Evolutionary conservation across 2,113 vertebrate species (phyloP), one percentile per base, ranked within the genome.

Genomic region (Narcine bancroftii): DNA sequence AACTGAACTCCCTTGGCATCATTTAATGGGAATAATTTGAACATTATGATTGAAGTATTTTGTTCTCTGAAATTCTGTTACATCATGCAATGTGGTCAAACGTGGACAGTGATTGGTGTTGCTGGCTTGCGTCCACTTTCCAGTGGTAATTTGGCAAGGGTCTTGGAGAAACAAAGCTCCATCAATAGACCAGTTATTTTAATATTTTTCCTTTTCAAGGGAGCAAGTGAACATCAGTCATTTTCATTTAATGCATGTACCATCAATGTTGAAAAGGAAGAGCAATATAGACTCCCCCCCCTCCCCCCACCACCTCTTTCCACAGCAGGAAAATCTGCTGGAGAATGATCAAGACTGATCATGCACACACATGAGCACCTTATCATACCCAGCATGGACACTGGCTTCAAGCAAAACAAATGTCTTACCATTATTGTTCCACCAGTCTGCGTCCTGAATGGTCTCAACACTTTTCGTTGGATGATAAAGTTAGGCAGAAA

Each of bases 401-500:
- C n/a, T 66, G 9, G 19, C 42, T 29, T 21, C 19, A 76, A 56
- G 33, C 89, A 42, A 47, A 83, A 77, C 7, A 26, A 29, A 45
- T 19, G 71, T 24, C 95, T 93, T 96, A 99, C 98, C 98, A 99
- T 99, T 92, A 99, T 98, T 33, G 98, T 99, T 93, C 98, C 98
- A 94, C 98, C 98, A 0, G 98, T 99, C 95, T 99, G 98, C 13
- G 96, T 98, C 93, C 98, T 95, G 0, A 99, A 95, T 11, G 98
- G 98, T 92, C 95, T 97, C 93, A 99, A 94, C 69, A 99, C 98
- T 93, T 96, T 98, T n/a, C 98, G 96, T 94, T 99, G 98, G 92
- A 99, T 98, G 92, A 99, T 94, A 69, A 98, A 98, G 95, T 99
- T 99, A 81, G 98, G 98, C 85, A 99, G 96, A 93, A 98, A 97